These are phyloP conservation scores for Lottia scabra DNA, from an alignment of 2,888 invertebrate species.

Conservation along the genomic window DNA sequence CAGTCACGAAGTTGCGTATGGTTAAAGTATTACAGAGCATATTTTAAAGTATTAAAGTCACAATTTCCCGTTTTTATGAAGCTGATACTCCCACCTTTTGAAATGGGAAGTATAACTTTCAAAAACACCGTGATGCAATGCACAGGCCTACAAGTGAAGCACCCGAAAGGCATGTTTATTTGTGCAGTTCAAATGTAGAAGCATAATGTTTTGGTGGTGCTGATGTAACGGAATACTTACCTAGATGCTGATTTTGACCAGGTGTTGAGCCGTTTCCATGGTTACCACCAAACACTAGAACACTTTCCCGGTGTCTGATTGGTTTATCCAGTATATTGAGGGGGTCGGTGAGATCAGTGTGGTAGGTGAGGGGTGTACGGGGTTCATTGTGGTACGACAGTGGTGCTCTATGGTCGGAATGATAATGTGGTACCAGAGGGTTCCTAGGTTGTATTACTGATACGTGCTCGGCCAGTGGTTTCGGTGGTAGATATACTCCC, in stretches of 20 bases:
- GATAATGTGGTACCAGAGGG: conserved; percentile 33
- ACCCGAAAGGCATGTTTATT: too few relatives aligned
- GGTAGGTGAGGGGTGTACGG: conserved; percentile 15
- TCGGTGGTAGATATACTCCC: conserved; percentile 36
- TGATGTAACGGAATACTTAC: conserved; percentile 36
- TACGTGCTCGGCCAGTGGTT: conserved; percentile 62
- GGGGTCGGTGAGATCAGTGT: conserved; percentile 45
- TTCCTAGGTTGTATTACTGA: conserved; percentile 59
- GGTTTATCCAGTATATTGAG: conserved; percentile 56
- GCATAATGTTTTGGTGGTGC: too few relatives aligned
- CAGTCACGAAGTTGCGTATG: too few relatives aligned
- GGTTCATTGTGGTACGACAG: conserved; percentile 9
- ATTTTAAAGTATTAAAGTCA: too few relatives aligned
- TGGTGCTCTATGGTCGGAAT: conserved; percentile 23
- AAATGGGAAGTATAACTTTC: too few relatives aligned
- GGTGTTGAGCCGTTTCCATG: conserved; percentile 44
- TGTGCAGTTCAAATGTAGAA: too few relatives aligned
- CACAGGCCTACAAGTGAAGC: too few relatives aligned
- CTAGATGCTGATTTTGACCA: conserved; percentile 49
- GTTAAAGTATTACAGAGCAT: too few relatives aligned
- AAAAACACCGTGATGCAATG: too few relatives aligned
- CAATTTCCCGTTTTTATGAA: too few relatives aligned
- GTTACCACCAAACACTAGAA: conserved; percentile 38
- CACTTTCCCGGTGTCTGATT: conserved; percentile 42
- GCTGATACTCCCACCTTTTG: too few relatives aligned